Conservation (phyloP, 2,888 invertebrate genomes). For the Osmoderma eremita region DNA sequence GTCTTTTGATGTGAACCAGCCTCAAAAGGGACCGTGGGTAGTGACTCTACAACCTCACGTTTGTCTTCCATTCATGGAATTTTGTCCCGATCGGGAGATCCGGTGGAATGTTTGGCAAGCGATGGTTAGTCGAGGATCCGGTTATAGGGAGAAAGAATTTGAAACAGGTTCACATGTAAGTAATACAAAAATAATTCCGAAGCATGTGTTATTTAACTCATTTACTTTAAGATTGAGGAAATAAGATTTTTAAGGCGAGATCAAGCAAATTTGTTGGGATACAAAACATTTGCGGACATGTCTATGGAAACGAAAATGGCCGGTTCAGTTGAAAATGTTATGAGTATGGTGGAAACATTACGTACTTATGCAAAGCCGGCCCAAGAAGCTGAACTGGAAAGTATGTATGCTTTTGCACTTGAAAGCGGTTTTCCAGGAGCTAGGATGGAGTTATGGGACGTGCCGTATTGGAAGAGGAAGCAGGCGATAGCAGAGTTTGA, state of each 20-base stretch:
- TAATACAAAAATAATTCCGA: too few species aligned
- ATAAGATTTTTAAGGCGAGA: conserved; percentile 76
- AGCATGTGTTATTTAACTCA: too few species aligned
- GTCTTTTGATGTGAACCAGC: conserved; percentile 70
- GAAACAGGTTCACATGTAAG: conserved; percentile 73
- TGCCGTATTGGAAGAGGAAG: conserved; percentile 87
- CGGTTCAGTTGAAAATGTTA: conserved; percentile 78
- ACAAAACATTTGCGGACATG: conserved; percentile 81
- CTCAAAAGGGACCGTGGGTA: conserved; percentile 83
- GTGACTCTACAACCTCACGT: conserved; percentile 80
- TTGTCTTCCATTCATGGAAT: conserved; percentile 80
- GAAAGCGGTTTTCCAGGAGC: conserved; percentile 75
- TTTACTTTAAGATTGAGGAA: conserved; percentile 73
- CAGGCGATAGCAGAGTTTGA: conserved; percentile 74
- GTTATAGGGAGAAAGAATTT: conserved; percentile 70
- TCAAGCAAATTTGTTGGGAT: conserved; percentile 83
- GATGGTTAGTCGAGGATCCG: conserved; percentile 75
- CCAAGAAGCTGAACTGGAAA: conserved; percentile 79
- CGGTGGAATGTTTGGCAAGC: conserved; percentile 91
- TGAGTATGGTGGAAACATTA: conserved; percentile 74
- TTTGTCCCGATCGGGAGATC: conserved; percentile 81
- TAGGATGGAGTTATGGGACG: conserved; percentile 82
- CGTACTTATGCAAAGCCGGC: conserved; percentile 76
- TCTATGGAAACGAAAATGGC: conserved; percentile 97
- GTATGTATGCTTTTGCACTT: conserved; percentile 77